Base-by-base conservation (phyloP, 2,113 vertebrate genomes). In the Pygoscelis adeliae region DNA sequence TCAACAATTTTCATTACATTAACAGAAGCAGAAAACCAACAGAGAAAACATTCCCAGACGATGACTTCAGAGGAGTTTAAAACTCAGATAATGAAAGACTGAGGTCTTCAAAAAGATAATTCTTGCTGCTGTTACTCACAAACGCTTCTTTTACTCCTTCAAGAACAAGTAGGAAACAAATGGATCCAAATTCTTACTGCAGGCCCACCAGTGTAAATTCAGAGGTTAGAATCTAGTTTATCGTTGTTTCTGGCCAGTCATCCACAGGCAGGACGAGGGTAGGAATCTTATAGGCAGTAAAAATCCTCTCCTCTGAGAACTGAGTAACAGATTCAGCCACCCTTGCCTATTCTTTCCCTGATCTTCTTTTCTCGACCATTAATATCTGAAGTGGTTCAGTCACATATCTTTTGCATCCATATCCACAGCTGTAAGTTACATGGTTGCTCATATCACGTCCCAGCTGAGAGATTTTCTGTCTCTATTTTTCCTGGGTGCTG, bases 141-240 rank as follows among this genome's bases (percentile, higher is more conserved):
- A 77, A 15, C 0, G 2, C 56, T 56, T 42, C 13, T 78, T 69
- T 52, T 63, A 76, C 61, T 89, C 56, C 70, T 56, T 46, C 19
- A 65, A 63, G 55, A 66, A 34, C 20, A 78, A 67, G 10, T 5
- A 15, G 44, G 47, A 70, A 87, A 69, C 21, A 67, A 79, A 46
- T 11, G 7, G 9, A 13, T 44, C 49, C 46, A 56, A 72, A 80
- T 50, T 79, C 36, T 69, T 67, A 12, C 14, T 50, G 72, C 42
- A 55, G 50, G 16, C 25, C 26, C 25, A 32, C 13, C 0, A 1
- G 1, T 42, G 15, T 29, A 15, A 56, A 38, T n/a, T 55, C 56
- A 61, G n/a, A 71, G 29, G 11, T 61, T 56, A 59, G 30, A 46
- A 76, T n/a, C 20, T n/a, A 62, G 30, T 63, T 46, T 47, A 44